Evolutionary conservation across 2,888 invertebrate species (phyloP), one percentile per base, ranked within the genome.

Genomic region (Pogonocherus hispidulus): DNA sequence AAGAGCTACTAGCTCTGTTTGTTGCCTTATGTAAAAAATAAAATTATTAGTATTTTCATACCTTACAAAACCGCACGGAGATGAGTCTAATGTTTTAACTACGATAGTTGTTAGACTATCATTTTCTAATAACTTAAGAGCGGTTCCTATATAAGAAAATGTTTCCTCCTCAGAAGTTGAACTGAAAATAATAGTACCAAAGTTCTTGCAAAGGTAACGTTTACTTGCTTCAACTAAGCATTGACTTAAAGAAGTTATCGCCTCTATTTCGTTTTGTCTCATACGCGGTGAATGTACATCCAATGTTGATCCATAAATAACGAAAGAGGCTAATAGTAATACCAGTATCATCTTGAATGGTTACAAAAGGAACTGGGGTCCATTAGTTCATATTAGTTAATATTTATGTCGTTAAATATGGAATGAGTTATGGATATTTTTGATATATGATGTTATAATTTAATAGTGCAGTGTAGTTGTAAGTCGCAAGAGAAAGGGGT

Each of bases 191-290:
- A 67, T 49, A 9, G 44, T 63, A 35, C 67, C 51, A 20, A 41
- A 65, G 8, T 46, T 18, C 3, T 32, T 41, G 4, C 5, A 52
- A 27, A 72, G 67, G 16, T 37, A 63, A 8, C 51, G 35, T 49
- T 66, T 51, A 2, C 51, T 52, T 20, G 66, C 67, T 16, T 35
- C 52, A 3, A 63, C 14, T 2, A 72, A 37, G 37, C 72, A 71
- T 49, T 66, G 59, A 8, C 63, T 57, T 9, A 71, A 16, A 47
- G 57, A 66, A 41, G 11, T 41, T 3, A 11, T 11, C n/a, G 11
- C 37, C 9, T 41, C 27, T 8, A 27, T 5, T 3, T 27, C 27
- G n/a, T 41, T n/a, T n/a, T 3, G 41, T 32, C 8, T 8, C 2
- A 2, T 2, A 9, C 11, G 11, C 8, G 9, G 32, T 32, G 32